Percentiles rank a stretch among this genome's conserved stretches.
These are phyloP conservation scores for Pitangus sulphuratus DNA, from an alignment of 2,797 vertebrate species.

Conservation along the genomic window DNA sequence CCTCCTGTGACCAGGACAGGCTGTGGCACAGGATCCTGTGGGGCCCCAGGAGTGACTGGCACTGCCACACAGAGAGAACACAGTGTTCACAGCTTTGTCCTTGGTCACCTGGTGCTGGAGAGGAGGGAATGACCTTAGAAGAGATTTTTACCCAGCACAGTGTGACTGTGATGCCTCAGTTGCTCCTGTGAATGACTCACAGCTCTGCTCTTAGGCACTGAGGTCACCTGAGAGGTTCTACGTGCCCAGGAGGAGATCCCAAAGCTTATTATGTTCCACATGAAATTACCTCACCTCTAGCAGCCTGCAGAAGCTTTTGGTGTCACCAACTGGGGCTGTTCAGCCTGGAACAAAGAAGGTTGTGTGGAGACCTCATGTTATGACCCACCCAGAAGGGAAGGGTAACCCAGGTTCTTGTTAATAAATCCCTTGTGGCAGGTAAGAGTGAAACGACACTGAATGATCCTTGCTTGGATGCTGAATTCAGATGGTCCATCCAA, in stretches of 20 bases:
- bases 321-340: background rate
- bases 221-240: background rate
- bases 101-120: background rate
- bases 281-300: background rate
- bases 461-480: background rate
- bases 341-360: background rate
- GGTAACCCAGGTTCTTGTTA: too few relatives aligned
- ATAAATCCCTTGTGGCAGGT: too few relatives aligned
- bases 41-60: fast-evolving
- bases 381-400: too few relatives aligned
- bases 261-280: background rate
- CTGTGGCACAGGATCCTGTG: background rate
- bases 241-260: background rate
- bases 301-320: background rate
- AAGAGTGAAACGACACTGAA: too few relatives aligned
- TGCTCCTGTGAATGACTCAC: background rate
- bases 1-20: background rate
- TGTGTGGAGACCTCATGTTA: background rate
- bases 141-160: background rate
- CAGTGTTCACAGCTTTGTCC: background rate
- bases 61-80: background rate
- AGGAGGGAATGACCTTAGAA: background rate
- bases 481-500: background rate
- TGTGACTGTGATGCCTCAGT: background rate
- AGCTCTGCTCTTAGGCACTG: background rate